Percentiles rank a stretch among this genome's conserved stretches.
Conservation (phyloP, 2,113 vertebrate genomes). For the Pyrgilauda ruficollis region DNA sequence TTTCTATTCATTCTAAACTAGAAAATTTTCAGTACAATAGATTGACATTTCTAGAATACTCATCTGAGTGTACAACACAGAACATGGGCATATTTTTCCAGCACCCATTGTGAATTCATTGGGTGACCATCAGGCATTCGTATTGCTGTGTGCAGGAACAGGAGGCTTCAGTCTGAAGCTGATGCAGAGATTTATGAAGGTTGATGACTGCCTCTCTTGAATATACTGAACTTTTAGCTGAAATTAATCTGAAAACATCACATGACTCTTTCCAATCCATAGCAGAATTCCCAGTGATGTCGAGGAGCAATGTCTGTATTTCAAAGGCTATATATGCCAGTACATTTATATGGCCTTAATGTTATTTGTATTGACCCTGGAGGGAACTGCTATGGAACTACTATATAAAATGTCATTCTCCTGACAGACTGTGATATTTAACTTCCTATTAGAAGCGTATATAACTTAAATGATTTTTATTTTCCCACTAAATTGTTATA, state of each 20-base stretch:
- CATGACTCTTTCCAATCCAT: not conserved
- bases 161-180: not conserved
- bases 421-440: not conserved
- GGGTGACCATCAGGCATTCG: not conserved
- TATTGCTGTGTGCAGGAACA: rapidly evolving
- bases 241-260: not conserved
- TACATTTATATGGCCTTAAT: not conserved
- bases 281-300: not conserved
- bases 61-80: not conserved
- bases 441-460: not conserved
- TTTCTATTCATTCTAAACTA: not conserved
- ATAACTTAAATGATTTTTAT: not conserved
- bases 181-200: not conserved
- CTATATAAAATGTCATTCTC: not conserved
- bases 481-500: not conserved
- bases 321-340: not conserved
- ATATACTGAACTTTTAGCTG: not conserved
- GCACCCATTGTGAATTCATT: not conserved
- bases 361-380: not conserved
- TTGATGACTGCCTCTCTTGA: not conserved
- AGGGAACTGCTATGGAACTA: not conserved
- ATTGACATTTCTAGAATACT: not conserved
- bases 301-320: not conserved
- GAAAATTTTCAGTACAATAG: not conserved
- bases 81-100: not conserved